Percentiles rank a stretch among this genome's conserved stretches.
These are phyloP conservation scores for Malurus melanocephalus DNA, from an alignment of 2,113 vertebrate genomes.

Conservation along the genomic window DNA sequence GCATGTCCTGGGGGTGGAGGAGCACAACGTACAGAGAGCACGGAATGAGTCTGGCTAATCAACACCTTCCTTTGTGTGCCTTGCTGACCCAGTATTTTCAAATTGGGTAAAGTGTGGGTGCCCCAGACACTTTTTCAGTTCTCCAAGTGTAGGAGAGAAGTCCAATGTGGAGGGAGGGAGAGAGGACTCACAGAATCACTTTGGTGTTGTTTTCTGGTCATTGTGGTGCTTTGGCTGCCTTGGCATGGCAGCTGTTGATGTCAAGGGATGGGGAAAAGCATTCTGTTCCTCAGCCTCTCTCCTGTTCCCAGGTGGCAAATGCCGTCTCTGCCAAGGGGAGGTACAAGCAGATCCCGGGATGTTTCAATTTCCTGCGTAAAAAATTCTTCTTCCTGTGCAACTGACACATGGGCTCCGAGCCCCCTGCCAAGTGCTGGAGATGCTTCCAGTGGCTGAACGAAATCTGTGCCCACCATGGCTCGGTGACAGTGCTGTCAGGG, in stretches of 20 bases:
- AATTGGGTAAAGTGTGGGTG: not conserved
- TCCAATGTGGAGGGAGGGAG: not conserved
- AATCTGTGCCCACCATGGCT: fast-evolving
- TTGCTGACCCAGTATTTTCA: no score
- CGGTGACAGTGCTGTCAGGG: fast-evolving
- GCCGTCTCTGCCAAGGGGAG: conserved; percentile 83
- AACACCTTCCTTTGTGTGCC: fast-evolving
- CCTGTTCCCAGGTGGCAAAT: conserved; percentile 78
- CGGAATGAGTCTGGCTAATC: not conserved
- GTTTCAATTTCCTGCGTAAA: conserved; percentile 92
- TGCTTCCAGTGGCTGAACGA: fast-evolving
- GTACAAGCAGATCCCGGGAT: conserved; percentile 92
- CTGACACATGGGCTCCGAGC: fast-evolving
- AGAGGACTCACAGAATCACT: not conserved
- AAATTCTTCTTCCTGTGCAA: conserved; percentile 77
- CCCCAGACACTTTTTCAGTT: not conserved
- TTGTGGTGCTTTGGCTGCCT: fast-evolving
- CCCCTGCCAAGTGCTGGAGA: fast-evolving
- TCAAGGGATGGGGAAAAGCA: not conserved
- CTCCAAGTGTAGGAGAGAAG: not conserved
- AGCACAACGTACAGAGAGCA: fast-evolving
- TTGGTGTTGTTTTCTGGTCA: not conserved
- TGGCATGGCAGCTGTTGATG: not conserved
- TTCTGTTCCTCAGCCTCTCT: fast-evolving
- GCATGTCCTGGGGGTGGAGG: not conserved